Base-by-base conservation (phyloP, 2,113 vertebrate genomes). In the Ailurus styani region DNA sequence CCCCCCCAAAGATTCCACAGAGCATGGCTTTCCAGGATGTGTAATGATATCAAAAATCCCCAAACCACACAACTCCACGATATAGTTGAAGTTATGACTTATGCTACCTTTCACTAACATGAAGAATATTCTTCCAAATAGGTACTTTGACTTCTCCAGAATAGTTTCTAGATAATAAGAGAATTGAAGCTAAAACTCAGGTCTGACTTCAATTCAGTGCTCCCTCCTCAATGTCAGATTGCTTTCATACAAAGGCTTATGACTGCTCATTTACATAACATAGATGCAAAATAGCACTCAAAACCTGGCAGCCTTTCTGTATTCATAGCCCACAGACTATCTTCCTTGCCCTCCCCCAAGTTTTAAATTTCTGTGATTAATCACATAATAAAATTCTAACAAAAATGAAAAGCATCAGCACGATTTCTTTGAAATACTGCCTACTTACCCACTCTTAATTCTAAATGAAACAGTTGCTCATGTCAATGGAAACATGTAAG, bases 321-420 rank as follows among this genome's bases (percentile, higher is more conserved):
- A 47, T 66, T 90, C 79, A 87, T 42, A 77, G 45, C 18, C 77
- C 79, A 88, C 31, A 55, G 54, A 66, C 81, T 27, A 52, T 77
- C 62, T 90, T 55, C 52, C 55, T 31, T 60, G 14, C 12, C 54
- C 7, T 52, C 31, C 12, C 25, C 15, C 64, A 60, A 90, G 86
- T 82, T 95, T 70, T 90, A 95, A 94, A 89, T 91, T 77, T 81
- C 79, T 87, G 50, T 75, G 55, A 96, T 79, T 70, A 94, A 94
- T 66, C 57, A 87, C 37, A 40, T 77, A 75, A 82, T 83, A 95
- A 95, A 96, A 83, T 86, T 23, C 2, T 78, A 79, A 95, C 57
- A 96, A 62, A 97, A 97, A 87, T 73, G 37, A 62, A 81, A 86
- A 52, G 6, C 9, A 78, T 3, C 14, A 31, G 2, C 31, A 95